phyloP scores from a whole-genome alignment of 2,113 vertebrate species.

The Pavo muticus region DNA sequence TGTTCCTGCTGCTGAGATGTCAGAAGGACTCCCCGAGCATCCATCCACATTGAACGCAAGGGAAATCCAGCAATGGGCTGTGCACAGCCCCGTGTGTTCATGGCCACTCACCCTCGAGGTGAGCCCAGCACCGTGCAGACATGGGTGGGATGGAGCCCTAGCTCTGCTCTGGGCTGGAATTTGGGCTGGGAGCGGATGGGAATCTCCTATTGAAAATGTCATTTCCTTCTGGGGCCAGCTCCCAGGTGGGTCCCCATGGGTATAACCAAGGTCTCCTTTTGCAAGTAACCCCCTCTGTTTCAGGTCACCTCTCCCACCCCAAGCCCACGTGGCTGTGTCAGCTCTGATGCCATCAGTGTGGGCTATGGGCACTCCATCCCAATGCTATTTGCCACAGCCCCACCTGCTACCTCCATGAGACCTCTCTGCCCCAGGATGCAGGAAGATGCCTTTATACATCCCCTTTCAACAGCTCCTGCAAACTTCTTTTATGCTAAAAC shows the following conservation, averaged over 20 bases:
- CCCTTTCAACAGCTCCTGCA: conserved; percentile 24
- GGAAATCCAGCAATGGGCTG: background rate
- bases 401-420: conserved; percentile 30
- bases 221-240: background rate
- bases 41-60: background rate
- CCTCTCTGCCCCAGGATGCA: background rate
- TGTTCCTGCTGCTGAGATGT: background rate
- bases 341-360: background rate
- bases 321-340: fast-evolving
- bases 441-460: background rate
- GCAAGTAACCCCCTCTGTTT: background rate
- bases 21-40: background rate
- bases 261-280: background rate
- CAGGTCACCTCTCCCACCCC: background rate
- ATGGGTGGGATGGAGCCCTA: too few species aligned
- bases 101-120: background rate
- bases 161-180: background rate
- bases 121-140: background rate
- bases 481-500: conserved; percentile 3
- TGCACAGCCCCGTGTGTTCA: background rate
- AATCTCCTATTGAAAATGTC: background rate
- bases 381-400: background rate
- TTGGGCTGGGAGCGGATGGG: background rate
- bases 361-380: background rate
- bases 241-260: fast-evolving